Base-by-base conservation (phyloP, 1,140 invertebrate genomes). In the Heterodera carotae region DNA sequence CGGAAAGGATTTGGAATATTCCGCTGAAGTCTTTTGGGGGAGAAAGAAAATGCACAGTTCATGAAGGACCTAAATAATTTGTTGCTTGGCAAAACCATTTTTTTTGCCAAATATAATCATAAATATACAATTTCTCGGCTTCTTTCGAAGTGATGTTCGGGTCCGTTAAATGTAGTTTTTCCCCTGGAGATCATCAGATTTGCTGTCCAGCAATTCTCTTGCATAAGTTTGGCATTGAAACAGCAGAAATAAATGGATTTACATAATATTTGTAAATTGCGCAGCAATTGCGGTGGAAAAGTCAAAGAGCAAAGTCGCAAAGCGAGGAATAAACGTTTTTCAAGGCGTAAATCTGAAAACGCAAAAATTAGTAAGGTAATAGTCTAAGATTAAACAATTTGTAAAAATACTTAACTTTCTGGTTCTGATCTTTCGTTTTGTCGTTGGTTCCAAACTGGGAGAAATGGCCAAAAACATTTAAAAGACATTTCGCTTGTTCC, bases 181-280 rank as follows among this genome's bases (percentile, higher is more conserved):
- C 22, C 48, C 2, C 22, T 22, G 12, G 48, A 22, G 48, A 22
- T 56, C 48, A 5, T 15, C 22, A 56, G 22, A 56, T 22, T n/a
- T 22, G 48, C 18, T 56, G 12, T 5, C 48, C 48, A 56, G 22
- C 48, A 56, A 56, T 56, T 56, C 22, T 56, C 48, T 56, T 22
- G 48, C 48, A 56, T 56, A 5, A 56, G 22, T 56, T 56, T 56
- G 48, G 12, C 48, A 56, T 56, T 56, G 48, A 69, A 69, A 33
- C 68, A 43, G 33, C 31, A 43, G 31, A 25, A n/a, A 10, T 27
- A 29, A 27, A 69, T 69, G 27, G 10, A 69, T 69, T 69, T 69
- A 12, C 27, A 69, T 25, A 69, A 27, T 33, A 69, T 69, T 69
- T 69, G 68, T 27, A 69, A 69, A 69, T 69, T 69, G n/a, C 68